Percentiles rank a stretch among this genome's conserved stretches.
These are phyloP conservation scores for Bombus waltoni DNA, from an alignment of 1,140 invertebrate species.

Conservation along the genomic window DNA sequence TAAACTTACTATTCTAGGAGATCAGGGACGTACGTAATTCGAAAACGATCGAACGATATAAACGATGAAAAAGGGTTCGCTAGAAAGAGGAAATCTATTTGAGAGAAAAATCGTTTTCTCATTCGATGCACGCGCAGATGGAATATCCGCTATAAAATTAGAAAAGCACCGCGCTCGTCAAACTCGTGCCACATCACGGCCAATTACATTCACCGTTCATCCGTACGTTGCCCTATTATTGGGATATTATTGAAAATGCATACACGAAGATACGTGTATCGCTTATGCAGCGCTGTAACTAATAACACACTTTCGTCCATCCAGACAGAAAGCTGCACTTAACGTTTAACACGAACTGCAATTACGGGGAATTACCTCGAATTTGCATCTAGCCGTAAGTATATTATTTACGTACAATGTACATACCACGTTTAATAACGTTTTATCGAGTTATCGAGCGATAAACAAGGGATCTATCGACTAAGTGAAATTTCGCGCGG, in stretches of 20 bases:
- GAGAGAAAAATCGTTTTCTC: neutral
- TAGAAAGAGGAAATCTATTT: neutral
- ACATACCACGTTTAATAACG: neutral
- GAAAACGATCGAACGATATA: neutral
- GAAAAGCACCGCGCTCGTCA: conserved; percentile 3
- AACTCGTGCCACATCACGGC: neutral
- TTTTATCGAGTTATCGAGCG: neutral
- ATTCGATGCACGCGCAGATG: neutral
- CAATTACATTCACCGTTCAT: conserved; percentile 8
- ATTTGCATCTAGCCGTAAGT: neutral
- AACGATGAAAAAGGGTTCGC: neutral
- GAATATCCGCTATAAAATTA: conserved; percentile 2
- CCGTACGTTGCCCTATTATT: conserved; percentile 7
- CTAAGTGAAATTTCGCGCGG: neutral
- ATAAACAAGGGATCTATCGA: neutral
- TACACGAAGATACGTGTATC: neutral
- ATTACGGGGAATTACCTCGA: conserved; percentile 30
- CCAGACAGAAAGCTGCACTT: conserved; percentile 2
- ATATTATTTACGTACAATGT: neutral
- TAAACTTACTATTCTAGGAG: neutral
- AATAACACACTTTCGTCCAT: conserved; percentile 33
- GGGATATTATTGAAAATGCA: neutral
- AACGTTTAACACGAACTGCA: conserved; percentile 11
- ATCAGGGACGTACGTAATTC: neutral
- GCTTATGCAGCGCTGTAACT: neutral